Conservation (phyloP, 2,888 invertebrate species). For the Saturnia pavonia region DNA sequence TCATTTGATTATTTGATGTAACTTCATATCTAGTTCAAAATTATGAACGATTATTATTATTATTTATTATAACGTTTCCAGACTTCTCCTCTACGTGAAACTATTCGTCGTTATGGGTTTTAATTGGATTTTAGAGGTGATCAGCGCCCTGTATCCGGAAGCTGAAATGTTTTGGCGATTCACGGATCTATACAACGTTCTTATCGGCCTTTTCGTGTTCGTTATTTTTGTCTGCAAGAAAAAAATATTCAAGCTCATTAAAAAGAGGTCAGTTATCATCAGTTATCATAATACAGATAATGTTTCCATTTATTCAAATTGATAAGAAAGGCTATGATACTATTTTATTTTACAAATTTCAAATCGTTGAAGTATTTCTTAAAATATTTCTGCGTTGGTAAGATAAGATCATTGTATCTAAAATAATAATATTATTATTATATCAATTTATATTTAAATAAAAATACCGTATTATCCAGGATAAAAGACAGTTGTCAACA, state of each 20-base stretch:
- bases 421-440: not conserved
- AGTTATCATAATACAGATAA: no score
- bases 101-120: conserved; percentile 88
- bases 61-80: no score
- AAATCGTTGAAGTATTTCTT: not conserved
- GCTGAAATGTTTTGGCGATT: conserved; percentile 80
- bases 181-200: conserved; percentile 85
- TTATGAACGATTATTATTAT: not conserved
- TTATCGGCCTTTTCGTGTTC: conserved; percentile 87
- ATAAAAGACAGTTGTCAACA: conserved; percentile 49
- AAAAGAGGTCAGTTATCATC: conserved; percentile 82
- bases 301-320: not conserved
- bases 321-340: not conserved
- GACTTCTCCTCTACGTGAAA: conserved; percentile 86
- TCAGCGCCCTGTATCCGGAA: conserved; percentile 81
- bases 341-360: no score
- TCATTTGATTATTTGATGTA: not conserved
- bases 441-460: not conserved
- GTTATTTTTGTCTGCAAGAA: conserved; percentile 88
- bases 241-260: conserved; percentile 83
- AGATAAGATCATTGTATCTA: no score
- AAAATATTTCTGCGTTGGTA: no score
- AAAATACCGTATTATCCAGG: conserved; percentile 41
- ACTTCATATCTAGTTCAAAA: not conserved
- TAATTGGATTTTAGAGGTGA: conserved; percentile 88